These are phyloP conservation scores for Sylvia atricapilla DNA, from an alignment of 2,113 vertebrate species.

Conservation along the genomic window DNA sequence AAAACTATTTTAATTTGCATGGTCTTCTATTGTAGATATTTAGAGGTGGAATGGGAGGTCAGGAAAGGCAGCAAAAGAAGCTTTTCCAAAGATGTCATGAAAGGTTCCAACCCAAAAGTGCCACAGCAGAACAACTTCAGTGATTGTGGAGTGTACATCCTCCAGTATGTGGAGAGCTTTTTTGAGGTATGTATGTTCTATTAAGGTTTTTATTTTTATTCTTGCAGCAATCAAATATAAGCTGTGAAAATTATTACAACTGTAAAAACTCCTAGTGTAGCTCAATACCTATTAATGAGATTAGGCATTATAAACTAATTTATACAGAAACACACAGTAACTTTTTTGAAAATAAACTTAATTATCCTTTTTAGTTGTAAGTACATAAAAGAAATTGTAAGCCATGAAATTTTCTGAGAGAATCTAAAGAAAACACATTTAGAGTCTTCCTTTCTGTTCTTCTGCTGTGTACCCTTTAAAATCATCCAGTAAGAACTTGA, in stretches of 20 bases:
- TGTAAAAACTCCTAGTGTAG: background rate
- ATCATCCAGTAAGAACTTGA: background rate
- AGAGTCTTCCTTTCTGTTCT: background rate
- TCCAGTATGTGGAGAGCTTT: conserved; percentile 99
- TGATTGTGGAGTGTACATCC: conserved; percentile 93
- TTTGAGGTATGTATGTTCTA: conserved; percentile 83
- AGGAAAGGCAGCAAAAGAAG: conserved; percentile 86
- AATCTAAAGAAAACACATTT: background rate
- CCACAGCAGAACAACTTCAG: conserved; percentile 99
- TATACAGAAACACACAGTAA: background rate
- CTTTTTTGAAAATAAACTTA: background rate
- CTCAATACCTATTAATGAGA: background rate
- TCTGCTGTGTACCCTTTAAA: background rate
- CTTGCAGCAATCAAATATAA: background rate
- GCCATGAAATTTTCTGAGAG: background rate
- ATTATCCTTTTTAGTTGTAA: background rate
- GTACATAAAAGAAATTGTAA: rapidly evolving
- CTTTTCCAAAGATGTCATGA: conserved; percentile 96
- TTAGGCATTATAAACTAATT: background rate
- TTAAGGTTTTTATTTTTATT: background rate
- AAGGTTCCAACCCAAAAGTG: conserved; percentile 94
- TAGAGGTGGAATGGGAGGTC: conserved; percentile 98
- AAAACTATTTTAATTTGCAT: background rate
- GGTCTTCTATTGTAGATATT: conserved; percentile 78
- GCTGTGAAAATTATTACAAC: background rate